These are phyloP conservation scores for Odontamblyopus rebecca DNA, from an alignment of 2,797 vertebrate species.

Conservation along the genomic window DNA sequence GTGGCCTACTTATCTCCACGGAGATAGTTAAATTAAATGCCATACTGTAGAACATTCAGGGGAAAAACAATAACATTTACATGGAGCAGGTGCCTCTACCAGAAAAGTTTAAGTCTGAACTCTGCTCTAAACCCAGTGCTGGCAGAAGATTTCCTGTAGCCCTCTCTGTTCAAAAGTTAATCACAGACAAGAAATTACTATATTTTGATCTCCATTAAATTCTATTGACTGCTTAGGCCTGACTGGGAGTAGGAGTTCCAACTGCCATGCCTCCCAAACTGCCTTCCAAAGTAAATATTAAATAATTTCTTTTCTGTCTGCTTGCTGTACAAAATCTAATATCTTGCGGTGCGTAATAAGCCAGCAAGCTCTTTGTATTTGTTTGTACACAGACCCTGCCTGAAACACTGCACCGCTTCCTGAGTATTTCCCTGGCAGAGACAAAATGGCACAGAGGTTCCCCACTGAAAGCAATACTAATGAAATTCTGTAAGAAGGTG, in stretches of 20 bases:
- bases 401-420: conserved; percentile 37
- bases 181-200: too few species aligned
- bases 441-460: conserved; percentile 20
- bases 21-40: too few species aligned
- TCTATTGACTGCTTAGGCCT: too few species aligned
- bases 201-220: too few species aligned
- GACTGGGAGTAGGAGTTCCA: not conserved
- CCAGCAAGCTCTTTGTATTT: conserved; percentile 18
- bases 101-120: too few species aligned
- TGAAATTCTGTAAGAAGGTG: conserved; percentile 24
- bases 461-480: conserved; percentile 44
- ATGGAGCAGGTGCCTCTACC: too few species aligned
- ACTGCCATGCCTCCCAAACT: not conserved
- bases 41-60: too few species aligned
- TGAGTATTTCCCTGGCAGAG: conserved; percentile 29
- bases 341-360: not conserved
- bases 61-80: too few species aligned
- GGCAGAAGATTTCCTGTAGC: too few species aligned
- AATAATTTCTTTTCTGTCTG: not conserved
- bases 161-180: too few species aligned
- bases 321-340: conserved; percentile 2
- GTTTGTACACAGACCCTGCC: conserved; percentile 19
- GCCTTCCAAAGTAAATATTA: not conserved
- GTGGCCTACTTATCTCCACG: too few species aligned
- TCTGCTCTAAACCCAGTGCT: too few species aligned